phyloP scores from a whole-genome alignment of 2,888 invertebrate genomes.

The Dolichomitus sp. region DNA sequence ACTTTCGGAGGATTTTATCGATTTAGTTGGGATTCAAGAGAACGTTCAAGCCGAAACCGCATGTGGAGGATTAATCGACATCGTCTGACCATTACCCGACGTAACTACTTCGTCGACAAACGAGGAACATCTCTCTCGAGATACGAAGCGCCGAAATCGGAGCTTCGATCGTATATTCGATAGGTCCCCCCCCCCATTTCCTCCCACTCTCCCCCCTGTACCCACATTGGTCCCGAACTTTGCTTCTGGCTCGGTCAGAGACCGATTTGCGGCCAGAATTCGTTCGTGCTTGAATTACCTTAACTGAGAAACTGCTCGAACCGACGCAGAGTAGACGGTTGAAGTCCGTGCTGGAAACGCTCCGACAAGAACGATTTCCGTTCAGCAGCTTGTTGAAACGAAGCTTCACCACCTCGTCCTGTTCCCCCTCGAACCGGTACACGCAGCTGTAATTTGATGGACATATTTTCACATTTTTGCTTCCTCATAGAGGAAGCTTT shows the following conservation, averaged over 20 bases:
- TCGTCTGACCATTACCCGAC: conserved; percentile 47
- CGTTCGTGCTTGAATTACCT: conserved; percentile 75
- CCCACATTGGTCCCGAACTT: conserved; percentile 21
- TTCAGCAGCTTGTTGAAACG: conserved; percentile 91
- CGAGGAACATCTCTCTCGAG: conserved; percentile 38
- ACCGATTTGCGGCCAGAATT: conserved; percentile 51
- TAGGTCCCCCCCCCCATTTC: not conserved
- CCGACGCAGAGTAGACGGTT: conserved; percentile 83
- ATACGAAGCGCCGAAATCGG: conserved; percentile 12
- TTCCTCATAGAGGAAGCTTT: no score
- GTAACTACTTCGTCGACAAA: conserved; percentile 46
- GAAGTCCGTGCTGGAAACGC: conserved; percentile 82
- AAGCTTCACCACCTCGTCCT: conserved; percentile 93
- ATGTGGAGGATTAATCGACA: conserved; percentile 55
- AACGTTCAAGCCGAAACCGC: conserved; percentile 30
- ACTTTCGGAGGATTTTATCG: conserved; percentile 35
- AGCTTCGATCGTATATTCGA: conserved; percentile 27
- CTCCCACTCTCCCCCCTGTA: not conserved
- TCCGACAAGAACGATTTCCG: conserved; percentile 84
- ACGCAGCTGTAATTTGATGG: conserved; percentile 89
- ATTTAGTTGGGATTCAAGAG: conserved; percentile 19
- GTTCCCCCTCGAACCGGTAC: conserved; percentile 95
- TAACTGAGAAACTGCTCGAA: conserved; percentile 82
- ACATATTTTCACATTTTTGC: not conserved
- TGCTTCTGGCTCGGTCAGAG: conserved; percentile 6